Percentiles rank a stretch among this genome's conserved stretches.
These are phyloP conservation scores for Lates calcarifer DNA, from an alignment of 2,113 vertebrate species.

Conservation along the genomic window DNA sequence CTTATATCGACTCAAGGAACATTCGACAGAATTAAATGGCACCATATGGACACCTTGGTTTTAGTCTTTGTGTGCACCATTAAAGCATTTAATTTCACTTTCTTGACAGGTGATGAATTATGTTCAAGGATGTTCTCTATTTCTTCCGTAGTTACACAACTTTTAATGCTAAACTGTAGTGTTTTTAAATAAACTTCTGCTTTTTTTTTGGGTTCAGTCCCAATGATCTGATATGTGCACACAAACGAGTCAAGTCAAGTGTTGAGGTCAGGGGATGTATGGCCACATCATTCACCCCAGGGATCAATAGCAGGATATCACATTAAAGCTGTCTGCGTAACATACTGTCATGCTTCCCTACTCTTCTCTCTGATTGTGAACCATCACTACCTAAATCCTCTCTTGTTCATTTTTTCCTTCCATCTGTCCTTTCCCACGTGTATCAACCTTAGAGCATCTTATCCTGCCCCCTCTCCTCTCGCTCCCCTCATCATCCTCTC, in stretches of 20 bases:
- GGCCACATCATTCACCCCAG: conserved; percentile 12
- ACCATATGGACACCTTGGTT: conserved; percentile 24
- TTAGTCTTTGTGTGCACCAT: neutral
- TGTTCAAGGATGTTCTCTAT: conserved; percentile 8
- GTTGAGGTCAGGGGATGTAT: conserved; percentile 35
- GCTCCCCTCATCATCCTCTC: conserved; percentile 17
- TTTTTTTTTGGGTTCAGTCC: neutral
- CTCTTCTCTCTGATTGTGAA: conserved; percentile 12
- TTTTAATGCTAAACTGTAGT: neutral
- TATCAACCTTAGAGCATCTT: conserved; percentile 51
- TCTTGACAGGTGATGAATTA: neutral
- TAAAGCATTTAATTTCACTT: neutral
- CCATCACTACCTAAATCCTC: conserved; percentile 49
- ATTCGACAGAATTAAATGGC: conserved; percentile 7
- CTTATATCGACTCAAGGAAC: neutral
- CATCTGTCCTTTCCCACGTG: conserved; percentile 62
- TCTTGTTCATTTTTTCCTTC: conserved; percentile 59
- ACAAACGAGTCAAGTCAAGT: neutral
- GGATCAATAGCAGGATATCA: conserved; percentile 49
- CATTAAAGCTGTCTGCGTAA: conserved; percentile 20
- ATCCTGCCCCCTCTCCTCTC: neutral
- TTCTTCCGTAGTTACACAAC: neutral
- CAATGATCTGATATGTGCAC: conserved; percentile 6
- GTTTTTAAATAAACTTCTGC: neutral
- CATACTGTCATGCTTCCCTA: conserved; percentile 31